Base-by-base conservation (phyloP, 2,888 invertebrate species). In the Thysanoteuthis rhombus region DNA sequence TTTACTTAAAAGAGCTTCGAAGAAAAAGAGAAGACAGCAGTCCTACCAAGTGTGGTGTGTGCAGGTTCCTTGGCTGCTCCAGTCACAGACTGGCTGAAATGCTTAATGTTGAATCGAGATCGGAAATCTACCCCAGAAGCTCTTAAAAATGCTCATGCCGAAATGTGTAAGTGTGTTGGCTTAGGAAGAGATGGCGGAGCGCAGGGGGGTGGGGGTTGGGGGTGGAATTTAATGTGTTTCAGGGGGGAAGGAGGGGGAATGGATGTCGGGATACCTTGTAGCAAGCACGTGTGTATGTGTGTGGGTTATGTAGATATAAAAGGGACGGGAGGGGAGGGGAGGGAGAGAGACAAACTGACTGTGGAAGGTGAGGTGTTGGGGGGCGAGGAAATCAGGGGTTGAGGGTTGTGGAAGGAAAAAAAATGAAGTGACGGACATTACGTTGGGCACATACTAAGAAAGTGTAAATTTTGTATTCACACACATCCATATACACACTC, bases 61-160 rank as follows among this genome's bases (percentile, higher is more conserved):
- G 75, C 75, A 75, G 75, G 75, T 75, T 75, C 75, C 75, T n/a
- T 75, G 75, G n/a, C n/a, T n/a, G 75, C 75, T 75, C 75, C 75
- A 75, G 75, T 75, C 75, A 75, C 75, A 75, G 75, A 75, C 75
- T 75, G 75, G 75, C 75, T 75, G 75, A 75, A 75, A 75, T 75
- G n/a, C 75, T 75, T 36, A 75, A 75, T 75, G 75, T 75, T 75
- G 75, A 75, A 75, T 75, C 75, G 75, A 75, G 75, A 75, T 75
- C n/a, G 36, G 36, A 75, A 75, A n/a, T 75, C 75, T 75, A 75
- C n/a, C n/a, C 75, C 75, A 75, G 75, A 75, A 75, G 75, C 75
- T 75, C 75, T n/a, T n/a, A 75, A 75, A 75, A 75, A n/a, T n/a
- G 75, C 75, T 75, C 75, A n/a, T n/a, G 75, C 75, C 75, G 12